Conservation (phyloP, 35 echinoderm and acorn worm genomes). For the Ophioderma brevispina region DNA sequence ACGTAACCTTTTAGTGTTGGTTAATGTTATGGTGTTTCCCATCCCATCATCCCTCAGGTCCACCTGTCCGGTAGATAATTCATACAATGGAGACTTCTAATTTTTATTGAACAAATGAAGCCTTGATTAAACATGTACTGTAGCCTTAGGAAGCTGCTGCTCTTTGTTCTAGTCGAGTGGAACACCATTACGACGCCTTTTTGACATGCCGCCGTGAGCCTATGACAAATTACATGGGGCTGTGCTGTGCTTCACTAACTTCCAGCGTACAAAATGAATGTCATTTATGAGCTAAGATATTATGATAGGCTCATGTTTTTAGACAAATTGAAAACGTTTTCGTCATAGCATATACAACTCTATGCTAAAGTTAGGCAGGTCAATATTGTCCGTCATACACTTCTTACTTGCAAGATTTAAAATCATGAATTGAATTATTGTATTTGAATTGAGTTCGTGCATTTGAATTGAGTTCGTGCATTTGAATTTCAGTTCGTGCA, state of each 20-base stretch:
- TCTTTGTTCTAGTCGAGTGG: background rate
- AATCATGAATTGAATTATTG: too few relatives aligned
- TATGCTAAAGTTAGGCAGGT: too few relatives aligned
- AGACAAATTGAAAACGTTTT: too few relatives aligned
- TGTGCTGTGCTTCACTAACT: background rate
- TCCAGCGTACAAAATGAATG: background rate
- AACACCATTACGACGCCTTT: constrained; percentile 4
- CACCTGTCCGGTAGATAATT: background rate
- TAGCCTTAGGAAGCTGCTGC: background rate
- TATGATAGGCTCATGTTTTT: too few relatives aligned
- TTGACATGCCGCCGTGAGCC: background rate
- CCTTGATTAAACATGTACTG: background rate
- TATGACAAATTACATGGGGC: constrained; percentile 6
- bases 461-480: too few relatives aligned
- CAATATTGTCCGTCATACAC: too few relatives aligned
- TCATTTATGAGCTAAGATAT: background rate
- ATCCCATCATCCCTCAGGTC: background rate
- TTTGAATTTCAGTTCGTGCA: too few relatives aligned
- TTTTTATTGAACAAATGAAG: background rate
- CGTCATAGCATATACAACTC: too few relatives aligned
- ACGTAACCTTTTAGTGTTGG: too few relatives aligned
- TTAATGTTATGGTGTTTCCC: too few relatives aligned
- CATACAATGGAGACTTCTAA: background rate
- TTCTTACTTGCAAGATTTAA: too few relatives aligned
- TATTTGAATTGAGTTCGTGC: too few relatives aligned